Evolutionary conservation across 2,888 invertebrate genomes (phyloP), one percentile per base, ranked within the genome.

Genomic region (Drosophila anceps): DNA sequence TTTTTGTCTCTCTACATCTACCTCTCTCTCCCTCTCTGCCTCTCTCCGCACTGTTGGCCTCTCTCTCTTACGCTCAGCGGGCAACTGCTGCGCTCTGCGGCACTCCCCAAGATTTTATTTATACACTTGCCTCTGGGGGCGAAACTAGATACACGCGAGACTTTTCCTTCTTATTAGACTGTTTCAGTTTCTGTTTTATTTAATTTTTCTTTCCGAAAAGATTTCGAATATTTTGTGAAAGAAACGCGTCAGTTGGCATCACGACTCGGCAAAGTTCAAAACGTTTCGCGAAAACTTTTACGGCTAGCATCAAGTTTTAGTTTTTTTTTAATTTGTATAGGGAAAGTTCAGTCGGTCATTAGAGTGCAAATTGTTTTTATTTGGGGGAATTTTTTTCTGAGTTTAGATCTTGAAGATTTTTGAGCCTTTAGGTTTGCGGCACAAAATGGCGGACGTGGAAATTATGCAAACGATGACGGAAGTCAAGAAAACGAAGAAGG

Each of bases 381-480:
- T n/a, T 20, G 8, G 51, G 51, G 51, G 20, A 20, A 20, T 20
- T 55, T 51, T 58, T 20, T 55, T 51, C 54, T 2, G 37, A n/a
- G 37, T 27, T 54, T 18, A 50, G 39, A 37, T 12, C 39, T 27
- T 12, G 12, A n/a, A 50, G 48, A 29, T 31, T 50, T 54, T 35
- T 7, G 33, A n/a, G 29, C 18, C 18, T 39, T 15, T 20, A n/a
- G 33, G 31, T 31, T 43, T 20, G 64, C 35, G 18, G 9, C 54
- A 44, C 66, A 92, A 93, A 94, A 98, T 98, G 98, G 97, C 97
- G 93, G 98, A 98, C 95, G 97, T 97, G 92, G 97, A 97, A 94
- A 95, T 96, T 84, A 96, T 96, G 94, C 96, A 96, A 94, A 96
- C 96, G 93, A 96, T 95, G 93, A 95, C 96, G 92, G 96, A 97